A percentile compares a stretch with the other conserved stretches of the same genome.
These are phyloP conservation scores for Meloe dianella DNA, from an alignment of 2,888 invertebrate genomes.

Conservation along the genomic window DNA sequence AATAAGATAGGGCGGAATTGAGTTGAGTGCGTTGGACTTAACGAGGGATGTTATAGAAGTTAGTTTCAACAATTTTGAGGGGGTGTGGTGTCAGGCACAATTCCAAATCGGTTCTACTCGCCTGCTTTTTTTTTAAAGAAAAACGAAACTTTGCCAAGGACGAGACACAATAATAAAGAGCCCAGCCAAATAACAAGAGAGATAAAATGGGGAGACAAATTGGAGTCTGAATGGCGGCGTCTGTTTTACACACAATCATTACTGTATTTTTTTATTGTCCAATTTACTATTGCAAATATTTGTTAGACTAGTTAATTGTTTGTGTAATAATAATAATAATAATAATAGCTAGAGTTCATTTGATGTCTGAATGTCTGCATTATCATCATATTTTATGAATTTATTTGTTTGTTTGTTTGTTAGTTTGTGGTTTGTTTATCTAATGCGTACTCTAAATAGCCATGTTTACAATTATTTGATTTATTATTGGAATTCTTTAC, in stretches of 20 bases:
- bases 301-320: background rate
- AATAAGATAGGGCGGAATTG: slow-evolving; percentile 26
- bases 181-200: slow-evolving; percentile 9
- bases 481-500: too few relatives aligned
- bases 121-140: background rate
- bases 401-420: background rate
- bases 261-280: background rate
- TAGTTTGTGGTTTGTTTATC: background rate
- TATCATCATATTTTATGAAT: background rate
- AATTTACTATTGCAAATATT: background rate
- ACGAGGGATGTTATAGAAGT: slow-evolving; percentile 23
- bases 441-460: too few relatives aligned
- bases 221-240: slow-evolving; percentile 9
- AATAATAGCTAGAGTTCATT: background rate
- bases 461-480: too few relatives aligned
- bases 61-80: slow-evolving; percentile 11
- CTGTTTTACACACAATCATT: slow-evolving; percentile 6
- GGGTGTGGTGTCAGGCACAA: slow-evolving; percentile 26
- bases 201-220: slow-evolving; percentile 8
- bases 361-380: background rate
- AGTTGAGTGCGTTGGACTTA: slow-evolving; percentile 31
- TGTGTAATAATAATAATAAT: background rate
- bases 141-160: background rate
- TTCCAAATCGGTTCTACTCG: slow-evolving; percentile 26
- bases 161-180: slow-evolving; percentile 10